A percentile compares a stretch with the other conserved stretches of the same genome.
These are phyloP conservation scores for Coleophora flavipennella DNA, from an alignment of 2,888 invertebrate genomes.

Conservation along the genomic window DNA sequence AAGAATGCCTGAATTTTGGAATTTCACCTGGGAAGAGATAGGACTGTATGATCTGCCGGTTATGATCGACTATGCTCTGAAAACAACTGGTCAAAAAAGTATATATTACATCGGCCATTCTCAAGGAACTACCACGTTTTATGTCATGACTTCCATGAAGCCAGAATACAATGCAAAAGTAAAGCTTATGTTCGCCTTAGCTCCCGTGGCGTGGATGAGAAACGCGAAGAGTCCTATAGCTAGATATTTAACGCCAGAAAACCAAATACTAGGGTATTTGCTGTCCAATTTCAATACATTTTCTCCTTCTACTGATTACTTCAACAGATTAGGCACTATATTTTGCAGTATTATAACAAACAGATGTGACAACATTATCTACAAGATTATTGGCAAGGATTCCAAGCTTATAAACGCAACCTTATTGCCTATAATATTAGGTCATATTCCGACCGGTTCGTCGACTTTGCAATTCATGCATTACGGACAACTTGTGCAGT, in stretches of 20 bases:
- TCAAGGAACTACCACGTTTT: conserved; percentile 75
- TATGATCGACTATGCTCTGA: conserved; percentile 75
- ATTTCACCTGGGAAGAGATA: conserved; percentile 81
- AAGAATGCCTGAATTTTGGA: conserved; percentile 37
- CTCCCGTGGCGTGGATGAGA: conserved; percentile 71
- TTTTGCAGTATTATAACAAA: conserved; percentile 28
- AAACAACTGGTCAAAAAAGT: conserved; percentile 53
- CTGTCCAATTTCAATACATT: conserved; percentile 27
- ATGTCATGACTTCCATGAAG: conserved; percentile 64
- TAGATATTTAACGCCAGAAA: conserved; percentile 32
- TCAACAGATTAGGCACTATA: conserved; percentile 29
- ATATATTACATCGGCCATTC: conserved; percentile 81
- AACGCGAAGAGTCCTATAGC: conserved; percentile 50
- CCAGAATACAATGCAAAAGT: conserved; percentile 73
- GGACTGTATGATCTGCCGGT: conserved; percentile 80
- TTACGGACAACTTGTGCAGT: conserved; percentile 46
- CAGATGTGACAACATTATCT: conserved; percentile 34
- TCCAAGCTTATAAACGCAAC: conserved; percentile 41
- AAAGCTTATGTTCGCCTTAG: conserved; percentile 66
- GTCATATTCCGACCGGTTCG: conserved; percentile 74
- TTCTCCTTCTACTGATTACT: conserved; percentile 29
- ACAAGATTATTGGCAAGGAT: conserved; percentile 32
- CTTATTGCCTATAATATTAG: conserved; percentile 71
- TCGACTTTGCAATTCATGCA: conserved; percentile 65
- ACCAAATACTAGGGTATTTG: conserved; percentile 25